Evolutionary conservation across 2,888 invertebrate species (phyloP), one percentile per base, ranked within the genome.

Genomic region (Torymus tubicola): DNA sequence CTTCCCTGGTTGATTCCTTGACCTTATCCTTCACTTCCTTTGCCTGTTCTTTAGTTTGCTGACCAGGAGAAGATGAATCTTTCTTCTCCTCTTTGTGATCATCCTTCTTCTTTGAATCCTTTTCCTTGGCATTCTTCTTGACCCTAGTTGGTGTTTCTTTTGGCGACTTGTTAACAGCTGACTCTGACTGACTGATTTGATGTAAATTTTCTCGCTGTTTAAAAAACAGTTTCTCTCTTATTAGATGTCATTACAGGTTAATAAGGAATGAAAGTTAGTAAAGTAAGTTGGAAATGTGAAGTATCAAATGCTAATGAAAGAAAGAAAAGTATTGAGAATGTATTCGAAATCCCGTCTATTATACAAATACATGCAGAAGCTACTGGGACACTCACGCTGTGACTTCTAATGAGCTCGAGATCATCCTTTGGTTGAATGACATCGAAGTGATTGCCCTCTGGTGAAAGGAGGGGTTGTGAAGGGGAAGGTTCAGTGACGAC

Each of bases 401-500:
- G 90, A 84, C 91, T 90, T 85, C 91, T 91, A 84, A 92, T 91
- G 83, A 94, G 90, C 88, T 93, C 93, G 82, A 93, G 90, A 83
- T 96, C 96, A 92, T 97, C 97, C 92, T 96, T 96, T 72, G 97
- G 96, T 85, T 94, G 94, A 90, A 94, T 94, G 88, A 94, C 92
- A 88, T 96, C 95, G 91, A 96, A 96, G 91, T 95, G 94, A 93
- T 96, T 96, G 82, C 85, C 85, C 78, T 90, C 89, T 73, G 85
- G 83, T 78, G 84, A 78, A 69, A 92, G 88, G 70, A 92, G 85
- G 80, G 93, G 90, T 83, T 92, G 92, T 64, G 89, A 87, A 79
- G 90, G 87, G 69, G 87, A 88, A 80, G 85, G 80, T 83, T 89
- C 89, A 64, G 88, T 83, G 81, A 87, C 86, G 82, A 92, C 88